These are phyloP conservation scores for Nipponacmea schrenckii DNA, from an alignment of 2,888 invertebrate species.

Conservation along the genomic window DNA sequence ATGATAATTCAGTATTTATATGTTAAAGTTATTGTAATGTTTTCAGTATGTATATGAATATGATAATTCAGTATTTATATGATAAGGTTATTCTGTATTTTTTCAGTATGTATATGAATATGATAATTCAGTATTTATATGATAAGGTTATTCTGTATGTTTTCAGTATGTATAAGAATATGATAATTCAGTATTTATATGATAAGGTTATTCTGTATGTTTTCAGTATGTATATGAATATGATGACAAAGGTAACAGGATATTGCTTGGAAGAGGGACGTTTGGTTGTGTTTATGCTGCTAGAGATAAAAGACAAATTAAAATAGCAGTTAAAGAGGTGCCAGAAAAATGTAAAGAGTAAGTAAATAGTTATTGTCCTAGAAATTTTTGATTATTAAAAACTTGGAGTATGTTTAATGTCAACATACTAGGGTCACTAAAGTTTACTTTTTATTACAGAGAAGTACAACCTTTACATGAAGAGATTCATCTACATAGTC, in stretches of 20 bases:
- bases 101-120: not conserved
- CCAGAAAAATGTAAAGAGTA: slow-evolving; percentile 92
- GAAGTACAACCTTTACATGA: slow-evolving; percentile 98
- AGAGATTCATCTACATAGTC: slow-evolving; percentile 96
- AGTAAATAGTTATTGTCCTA: slow-evolving; percentile 37
- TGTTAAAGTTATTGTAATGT: too few species aligned
- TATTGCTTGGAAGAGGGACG: slow-evolving; percentile 92
- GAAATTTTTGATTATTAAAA: slow-evolving; percentile 3
- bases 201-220: slow-evolving; percentile 42
- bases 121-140: not conserved
- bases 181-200: not conserved
- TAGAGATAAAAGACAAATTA: slow-evolving; percentile 87
- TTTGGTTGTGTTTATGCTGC: slow-evolving; percentile 96
- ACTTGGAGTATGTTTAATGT: not conserved
- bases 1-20: too few species aligned
- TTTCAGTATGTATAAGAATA: not conserved
- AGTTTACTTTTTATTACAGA: slow-evolving; percentile 52
- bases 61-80: too few species aligned
- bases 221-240: slow-evolving; percentile 89
- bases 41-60: too few species aligned
- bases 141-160: too few species aligned
- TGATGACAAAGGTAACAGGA: slow-evolving; percentile 87
- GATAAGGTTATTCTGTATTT: too few species aligned
- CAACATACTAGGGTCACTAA: not conserved
- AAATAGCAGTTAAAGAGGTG: slow-evolving; percentile 98